phyloP scores from a whole-genome alignment of 2,113 vertebrate genomes.

The Tupaia chinensis region DNA sequence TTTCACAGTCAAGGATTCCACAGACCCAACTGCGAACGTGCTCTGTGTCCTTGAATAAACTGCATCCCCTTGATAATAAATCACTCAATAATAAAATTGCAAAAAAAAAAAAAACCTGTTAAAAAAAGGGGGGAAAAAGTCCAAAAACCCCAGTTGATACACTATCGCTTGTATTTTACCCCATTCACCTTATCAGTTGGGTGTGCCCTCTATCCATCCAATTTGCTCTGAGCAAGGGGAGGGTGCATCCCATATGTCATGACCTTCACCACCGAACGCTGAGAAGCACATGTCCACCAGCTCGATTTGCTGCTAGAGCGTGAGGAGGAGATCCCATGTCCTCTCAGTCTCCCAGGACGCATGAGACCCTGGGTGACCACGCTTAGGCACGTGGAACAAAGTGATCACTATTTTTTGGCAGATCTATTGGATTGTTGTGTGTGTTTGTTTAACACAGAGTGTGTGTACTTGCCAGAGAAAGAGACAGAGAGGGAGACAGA shows the following conservation, averaged over 20 bases:
- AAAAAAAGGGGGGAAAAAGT: background rate
- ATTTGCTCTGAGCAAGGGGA: background rate
- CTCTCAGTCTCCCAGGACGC: background rate
- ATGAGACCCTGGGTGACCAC: accelerated
- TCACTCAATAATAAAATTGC: background rate
- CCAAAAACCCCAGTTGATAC: background rate
- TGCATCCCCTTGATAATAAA: background rate
- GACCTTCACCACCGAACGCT: background rate
- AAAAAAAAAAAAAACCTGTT: background rate
- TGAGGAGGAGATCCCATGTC: background rate
- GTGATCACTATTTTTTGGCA: background rate
- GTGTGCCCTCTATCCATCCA: background rate
- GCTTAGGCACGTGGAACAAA: background rate
- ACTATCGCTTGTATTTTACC: background rate
- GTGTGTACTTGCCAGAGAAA: too few relatives aligned
- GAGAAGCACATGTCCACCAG: background rate
- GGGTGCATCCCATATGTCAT: background rate
- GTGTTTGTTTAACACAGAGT: too few relatives aligned
- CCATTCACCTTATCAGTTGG: background rate
- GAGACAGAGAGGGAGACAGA: too few relatives aligned
- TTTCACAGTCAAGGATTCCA: background rate
- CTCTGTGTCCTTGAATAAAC: background rate
- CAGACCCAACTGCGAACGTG: background rate
- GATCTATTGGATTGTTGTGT: background rate
- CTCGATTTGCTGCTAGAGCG: background rate